Base-by-base conservation (phyloP, 2,888 invertebrate genomes). In the Limenitis camilla region DNA sequence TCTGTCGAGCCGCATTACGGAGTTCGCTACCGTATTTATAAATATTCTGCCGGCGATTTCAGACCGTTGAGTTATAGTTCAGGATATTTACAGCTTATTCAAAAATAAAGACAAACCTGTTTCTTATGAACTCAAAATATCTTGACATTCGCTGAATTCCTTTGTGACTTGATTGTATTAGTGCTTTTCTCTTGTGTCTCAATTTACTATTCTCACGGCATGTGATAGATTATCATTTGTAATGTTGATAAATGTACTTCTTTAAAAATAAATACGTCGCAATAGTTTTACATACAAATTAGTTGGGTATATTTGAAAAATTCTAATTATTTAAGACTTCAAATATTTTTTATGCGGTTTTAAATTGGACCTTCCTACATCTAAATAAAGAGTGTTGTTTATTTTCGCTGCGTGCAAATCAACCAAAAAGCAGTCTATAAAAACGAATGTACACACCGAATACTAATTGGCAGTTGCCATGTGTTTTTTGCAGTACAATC, bases 11-110 rank as follows among this genome's bases (percentile, higher is more conserved):
- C 72, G 74, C 77, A 79, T 81, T 81, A 80, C 80, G 67, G 75
- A 71, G 69, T 74, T 67, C 66, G 74, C 81, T 75, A 72, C 76
- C 71, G 78, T 78, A 82, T 83, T 82, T 83, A 85, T 81, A 84
- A 81, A 83, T 82, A 80, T 78, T 82, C 76, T 61, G 68, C 65
- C 67, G 72, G 76, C 74, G 71, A 74, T 77, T 78, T 75, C 71
- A 75, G 69, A 66, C 66, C 67, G 68, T 67, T 67, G 72, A 72
- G 68, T 76, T 71, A 73, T 74, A 73, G 81, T 76, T 79, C 76
- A 69, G 67, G 72, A 74, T 76, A 76, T 78, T 76, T 75, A 71
- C 66, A 69, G 71, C 66, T 66, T 69, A 70, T 61, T 69, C 67
- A 66, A 74, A 73, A 70, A 73, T 65, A 62, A 64, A 63, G 58